Percentiles rank a stretch among this genome's conserved stretches.
Conservation (phyloP, 2,113 vertebrate species). For the Octodon degus region DNA sequence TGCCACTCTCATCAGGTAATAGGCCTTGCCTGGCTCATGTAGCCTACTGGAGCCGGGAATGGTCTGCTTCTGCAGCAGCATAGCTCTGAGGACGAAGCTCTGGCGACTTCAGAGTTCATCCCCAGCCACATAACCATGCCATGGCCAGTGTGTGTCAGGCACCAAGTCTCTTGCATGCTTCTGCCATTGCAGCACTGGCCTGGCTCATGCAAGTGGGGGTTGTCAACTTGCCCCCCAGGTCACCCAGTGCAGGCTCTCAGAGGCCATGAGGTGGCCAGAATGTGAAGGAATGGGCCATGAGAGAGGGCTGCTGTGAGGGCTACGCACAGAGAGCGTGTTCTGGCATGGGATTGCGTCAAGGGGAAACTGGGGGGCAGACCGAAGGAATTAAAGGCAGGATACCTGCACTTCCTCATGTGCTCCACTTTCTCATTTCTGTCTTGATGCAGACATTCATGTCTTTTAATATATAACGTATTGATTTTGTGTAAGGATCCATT, state of each 20-base stretch:
- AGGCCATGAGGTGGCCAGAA: not conserved
- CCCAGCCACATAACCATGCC: not conserved
- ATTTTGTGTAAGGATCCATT: conserved; percentile 28
- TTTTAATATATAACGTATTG: conserved; percentile 44
- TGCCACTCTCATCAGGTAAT: not conserved
- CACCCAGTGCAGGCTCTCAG: not conserved
- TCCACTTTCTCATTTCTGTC: not conserved
- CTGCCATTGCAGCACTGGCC: not conserved
- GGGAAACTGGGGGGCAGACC: not conserved
- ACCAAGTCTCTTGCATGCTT: not conserved
- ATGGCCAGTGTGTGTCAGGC: not conserved
- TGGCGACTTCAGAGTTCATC: not conserved
- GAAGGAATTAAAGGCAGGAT: not conserved
- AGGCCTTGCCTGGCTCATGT: not conserved
- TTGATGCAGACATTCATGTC: not conserved
- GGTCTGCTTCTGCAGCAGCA: not conserved
- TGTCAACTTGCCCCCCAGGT: not conserved
- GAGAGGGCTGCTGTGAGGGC: not conserved
- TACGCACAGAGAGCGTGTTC: not conserved
- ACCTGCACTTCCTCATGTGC: not conserved
- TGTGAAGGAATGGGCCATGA: not conserved
- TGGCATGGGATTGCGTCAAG: not conserved
- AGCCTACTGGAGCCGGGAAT: not conserved
- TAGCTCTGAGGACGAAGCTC: not conserved
- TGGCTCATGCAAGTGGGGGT: not conserved